phyloP scores from a whole-genome alignment of 2,113 vertebrate genomes.

The Periophthalmodon schlosseri region DNA sequence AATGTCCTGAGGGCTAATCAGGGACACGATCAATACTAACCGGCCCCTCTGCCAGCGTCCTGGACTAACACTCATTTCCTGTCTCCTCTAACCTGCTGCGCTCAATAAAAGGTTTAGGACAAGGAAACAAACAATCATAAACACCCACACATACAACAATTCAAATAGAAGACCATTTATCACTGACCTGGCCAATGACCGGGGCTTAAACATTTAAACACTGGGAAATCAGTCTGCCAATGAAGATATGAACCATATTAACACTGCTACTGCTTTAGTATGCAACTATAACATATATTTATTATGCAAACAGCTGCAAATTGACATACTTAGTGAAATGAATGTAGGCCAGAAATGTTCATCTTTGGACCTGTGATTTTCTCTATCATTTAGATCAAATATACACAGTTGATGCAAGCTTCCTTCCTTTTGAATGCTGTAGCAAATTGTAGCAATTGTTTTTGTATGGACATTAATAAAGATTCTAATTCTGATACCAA shows the following conservation, averaged over 20 bases:
- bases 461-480: no score
- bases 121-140: constrained; percentile 39
- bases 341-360: not conserved
- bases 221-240: not conserved
- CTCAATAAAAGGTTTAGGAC: constrained; percentile 55
- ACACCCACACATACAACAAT: not conserved
- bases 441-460: no score
- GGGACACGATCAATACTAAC: constrained; percentile 50
- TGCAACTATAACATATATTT: not conserved
- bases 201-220: not conserved
- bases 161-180: constrained; percentile 12
- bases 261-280: not conserved
- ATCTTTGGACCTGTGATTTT: not conserved
- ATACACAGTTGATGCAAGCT: no score
- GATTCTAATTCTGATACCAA: not conserved
- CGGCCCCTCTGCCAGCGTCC: constrained; percentile 42
- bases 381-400: no score
- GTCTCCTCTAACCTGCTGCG: constrained; percentile 51
- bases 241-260: not conserved
- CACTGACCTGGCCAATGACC: not conserved
- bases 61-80: constrained; percentile 58
- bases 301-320: not conserved
- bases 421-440: no score
- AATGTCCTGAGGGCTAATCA: constrained; percentile 55
- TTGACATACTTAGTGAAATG: not conserved